Evolutionary conservation across 1,140 invertebrate species (phyloP).

Genomic region (Aricia agestis): DNA sequence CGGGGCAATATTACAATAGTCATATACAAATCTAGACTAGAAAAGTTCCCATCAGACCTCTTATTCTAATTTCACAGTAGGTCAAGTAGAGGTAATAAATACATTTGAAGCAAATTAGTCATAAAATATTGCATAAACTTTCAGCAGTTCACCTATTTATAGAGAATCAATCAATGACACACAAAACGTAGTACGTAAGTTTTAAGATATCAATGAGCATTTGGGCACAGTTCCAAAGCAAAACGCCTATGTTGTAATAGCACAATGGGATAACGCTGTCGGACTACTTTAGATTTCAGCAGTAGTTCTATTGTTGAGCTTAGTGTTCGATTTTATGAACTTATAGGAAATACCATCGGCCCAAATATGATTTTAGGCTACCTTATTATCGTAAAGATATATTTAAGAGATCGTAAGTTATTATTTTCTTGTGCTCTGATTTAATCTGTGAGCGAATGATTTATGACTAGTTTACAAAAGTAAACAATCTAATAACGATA

Average conservation of each 20-base stretch:
- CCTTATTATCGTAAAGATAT: too few relatives aligned
- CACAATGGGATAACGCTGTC: neutral
- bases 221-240: neutral
- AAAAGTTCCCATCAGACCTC: neutral
- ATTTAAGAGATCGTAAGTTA: too few relatives aligned
- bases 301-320: neutral
- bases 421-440: too few relatives aligned
- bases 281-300: neutral
- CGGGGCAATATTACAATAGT: neutral
- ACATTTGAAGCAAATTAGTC: too few relatives aligned
- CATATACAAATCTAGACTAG: neutral
- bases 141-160: neutral
- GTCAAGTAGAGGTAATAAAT: too few relatives aligned
- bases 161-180: neutral
- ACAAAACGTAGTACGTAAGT: neutral
- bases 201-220: conserved; percentile 8
- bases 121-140: neutral
- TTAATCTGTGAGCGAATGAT: too few relatives aligned
- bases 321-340: neutral
- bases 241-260: neutral
- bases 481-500: too few relatives aligned
- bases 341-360: neutral
- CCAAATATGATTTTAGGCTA: neutral
- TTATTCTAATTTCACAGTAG: too few relatives aligned
- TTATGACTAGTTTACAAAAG: too few relatives aligned